phyloP scores from a whole-genome alignment of 92 coral and sea anemone species.

The Porites rus region DNA sequence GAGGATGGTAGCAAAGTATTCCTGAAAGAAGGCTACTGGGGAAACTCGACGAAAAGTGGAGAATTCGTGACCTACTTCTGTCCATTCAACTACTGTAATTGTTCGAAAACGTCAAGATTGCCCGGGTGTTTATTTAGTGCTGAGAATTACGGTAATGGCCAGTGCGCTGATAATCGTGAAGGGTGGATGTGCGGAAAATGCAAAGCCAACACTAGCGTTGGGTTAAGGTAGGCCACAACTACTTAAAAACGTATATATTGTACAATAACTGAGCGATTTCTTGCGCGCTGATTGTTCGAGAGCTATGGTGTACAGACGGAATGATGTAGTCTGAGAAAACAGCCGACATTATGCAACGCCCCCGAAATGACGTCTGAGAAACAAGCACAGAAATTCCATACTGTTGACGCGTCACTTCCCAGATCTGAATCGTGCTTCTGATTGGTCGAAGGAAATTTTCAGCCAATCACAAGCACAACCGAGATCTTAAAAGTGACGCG shows the following conservation, averaged over 20 bases:
- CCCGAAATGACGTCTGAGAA: too few species aligned
- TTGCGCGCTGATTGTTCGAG: too few species aligned
- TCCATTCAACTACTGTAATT: conserved; percentile 81
- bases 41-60: conserved; percentile 39
- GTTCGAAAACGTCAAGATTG: conserved; percentile 12
- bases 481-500: too few species aligned
- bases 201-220: conserved; percentile 73
- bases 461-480: too few species aligned
- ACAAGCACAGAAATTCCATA: too few species aligned
- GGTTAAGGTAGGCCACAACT: conserved; percentile 29
- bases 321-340: too few species aligned
- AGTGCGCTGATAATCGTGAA: conserved; percentile 76
- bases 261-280: too few species aligned
- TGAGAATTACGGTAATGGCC: conserved; percentile 37
- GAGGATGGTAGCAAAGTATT: conserved; percentile 67
- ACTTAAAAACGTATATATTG: background rate
- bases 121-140: conserved; percentile 78
- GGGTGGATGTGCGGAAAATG: conserved; percentile 93
- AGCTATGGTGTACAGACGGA: too few species aligned
- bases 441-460: too few species aligned
- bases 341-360: too few species aligned
- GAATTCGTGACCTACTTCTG: conserved; percentile 78
- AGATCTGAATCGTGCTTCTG: too few species aligned
- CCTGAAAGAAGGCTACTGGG: conserved; percentile 88
- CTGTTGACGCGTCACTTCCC: too few species aligned